phyloP scores from a whole-genome alignment of 2,113 vertebrate genomes.

The Patagioenas fasciata region DNA sequence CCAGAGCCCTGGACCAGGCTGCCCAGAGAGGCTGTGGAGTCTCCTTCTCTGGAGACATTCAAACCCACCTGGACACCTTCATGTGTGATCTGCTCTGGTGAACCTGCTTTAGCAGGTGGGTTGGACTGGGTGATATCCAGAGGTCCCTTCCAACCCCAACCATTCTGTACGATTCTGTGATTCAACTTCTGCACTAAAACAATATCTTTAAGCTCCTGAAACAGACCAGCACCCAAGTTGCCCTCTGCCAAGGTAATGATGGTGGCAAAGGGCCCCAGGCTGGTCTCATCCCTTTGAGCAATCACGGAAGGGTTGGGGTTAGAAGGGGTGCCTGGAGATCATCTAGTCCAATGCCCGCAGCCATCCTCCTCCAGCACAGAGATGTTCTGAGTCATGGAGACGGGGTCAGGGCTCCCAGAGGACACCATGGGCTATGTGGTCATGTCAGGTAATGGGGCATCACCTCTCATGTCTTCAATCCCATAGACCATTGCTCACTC shows the following conservation, averaged over 20 bases:
- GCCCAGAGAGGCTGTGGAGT: no score
- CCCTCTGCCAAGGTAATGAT: neutral
- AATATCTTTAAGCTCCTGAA: neutral
- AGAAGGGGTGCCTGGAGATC: no score
- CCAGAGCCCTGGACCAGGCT: no score
- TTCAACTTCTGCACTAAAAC: no score
- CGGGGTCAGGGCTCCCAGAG: neutral
- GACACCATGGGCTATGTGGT: accelerated
- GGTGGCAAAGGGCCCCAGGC: accelerated
- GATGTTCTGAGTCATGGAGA: neutral
- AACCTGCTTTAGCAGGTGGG: no score
- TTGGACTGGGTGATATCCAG: no score
- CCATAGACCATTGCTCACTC: neutral
- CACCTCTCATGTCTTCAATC: neutral
- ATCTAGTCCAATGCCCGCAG: neutral
- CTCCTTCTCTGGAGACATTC: no score
- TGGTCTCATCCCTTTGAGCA: neutral
- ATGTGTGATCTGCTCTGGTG: no score
- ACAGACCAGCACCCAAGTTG: neutral
- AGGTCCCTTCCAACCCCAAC: no score
- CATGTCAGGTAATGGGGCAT: accelerated
- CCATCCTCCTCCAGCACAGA: neutral
- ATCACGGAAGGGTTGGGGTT: no score
- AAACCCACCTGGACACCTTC: no score
- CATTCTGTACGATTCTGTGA: no score